These are phyloP conservation scores for Chelonus insularis DNA, from an alignment of 1,140 invertebrate species.

Conservation along the genomic window DNA sequence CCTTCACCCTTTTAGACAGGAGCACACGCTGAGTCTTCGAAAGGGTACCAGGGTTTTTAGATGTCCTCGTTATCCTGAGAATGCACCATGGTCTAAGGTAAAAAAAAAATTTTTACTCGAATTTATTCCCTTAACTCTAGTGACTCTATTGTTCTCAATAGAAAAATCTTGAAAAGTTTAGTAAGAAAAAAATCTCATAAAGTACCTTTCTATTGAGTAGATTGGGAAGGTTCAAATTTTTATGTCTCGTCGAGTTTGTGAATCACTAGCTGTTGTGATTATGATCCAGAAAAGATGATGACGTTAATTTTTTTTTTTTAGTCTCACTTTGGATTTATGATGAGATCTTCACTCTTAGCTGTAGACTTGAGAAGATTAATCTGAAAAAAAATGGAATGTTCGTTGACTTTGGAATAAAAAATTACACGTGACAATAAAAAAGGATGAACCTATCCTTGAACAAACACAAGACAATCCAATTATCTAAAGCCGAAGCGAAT, in stretches of 20 bases:
- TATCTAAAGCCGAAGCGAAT: conserved; percentile 13
- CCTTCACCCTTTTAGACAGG: conserved; percentile 5
- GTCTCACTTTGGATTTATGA: neutral
- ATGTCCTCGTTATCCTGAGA: conserved; percentile 15
- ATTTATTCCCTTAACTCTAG: conserved; percentile 6
- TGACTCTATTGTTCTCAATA: conserved; percentile 15
- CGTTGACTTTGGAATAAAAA: neutral
- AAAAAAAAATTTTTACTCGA: conserved; percentile 13
- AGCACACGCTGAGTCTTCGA: conserved; percentile 3
- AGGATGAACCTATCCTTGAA: conserved; percentile 13
- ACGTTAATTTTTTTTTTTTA: neutral
- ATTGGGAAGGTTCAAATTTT: neutral
- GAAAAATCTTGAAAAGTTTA: neutral
- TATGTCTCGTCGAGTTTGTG: conserved; percentile 4
- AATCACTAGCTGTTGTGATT: neutral
- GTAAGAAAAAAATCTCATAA: conserved; percentile 3
- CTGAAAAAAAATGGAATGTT: neutral
- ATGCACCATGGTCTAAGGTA: neutral
- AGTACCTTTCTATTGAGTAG: conserved; percentile 7
- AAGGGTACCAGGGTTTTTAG: neutral
- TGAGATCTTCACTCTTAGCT: no score
- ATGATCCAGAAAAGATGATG: neutral
- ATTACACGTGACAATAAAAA: conserved; percentile 4
- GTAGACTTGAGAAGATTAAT: no score
- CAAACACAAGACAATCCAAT: conserved; percentile 27